Conservation (phyloP, 2,113 vertebrate genomes). For the Psephotus haematonotus region DNA sequence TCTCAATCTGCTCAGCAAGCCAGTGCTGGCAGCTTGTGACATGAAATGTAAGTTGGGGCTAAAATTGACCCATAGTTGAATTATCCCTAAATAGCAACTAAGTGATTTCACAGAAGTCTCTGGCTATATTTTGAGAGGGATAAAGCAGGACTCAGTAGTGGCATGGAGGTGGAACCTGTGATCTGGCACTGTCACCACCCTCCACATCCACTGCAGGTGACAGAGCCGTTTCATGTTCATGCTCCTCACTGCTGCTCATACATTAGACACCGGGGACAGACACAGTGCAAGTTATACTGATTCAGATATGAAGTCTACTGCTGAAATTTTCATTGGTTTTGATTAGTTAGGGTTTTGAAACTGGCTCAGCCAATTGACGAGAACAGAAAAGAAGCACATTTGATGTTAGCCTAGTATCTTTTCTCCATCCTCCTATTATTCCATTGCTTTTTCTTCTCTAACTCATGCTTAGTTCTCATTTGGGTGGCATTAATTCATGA, state of each 20-base stretch:
- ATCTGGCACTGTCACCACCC: background rate
- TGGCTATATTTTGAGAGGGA: background rate
- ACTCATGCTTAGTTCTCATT: background rate
- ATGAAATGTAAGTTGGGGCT: background rate
- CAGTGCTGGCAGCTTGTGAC: background rate
- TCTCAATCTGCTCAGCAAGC: background rate
- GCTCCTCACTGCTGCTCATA: background rate
- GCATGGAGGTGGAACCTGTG: background rate
- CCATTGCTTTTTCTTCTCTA: background rate
- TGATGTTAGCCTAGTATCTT: background rate
- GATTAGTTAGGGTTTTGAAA: background rate
- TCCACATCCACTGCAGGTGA: rapidly evolving
- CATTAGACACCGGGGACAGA: background rate
- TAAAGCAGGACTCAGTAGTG: background rate
- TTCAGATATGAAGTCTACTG: background rate
- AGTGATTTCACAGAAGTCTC: background rate
- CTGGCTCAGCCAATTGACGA: background rate
- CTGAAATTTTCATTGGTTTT: background rate
- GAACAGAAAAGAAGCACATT: background rate
- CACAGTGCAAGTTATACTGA: background rate
- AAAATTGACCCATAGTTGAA: background rate
- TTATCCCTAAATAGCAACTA: background rate
- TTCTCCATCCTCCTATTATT: background rate
- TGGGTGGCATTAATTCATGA: background rate
- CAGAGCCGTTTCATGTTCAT: background rate